phyloP scores from a whole-genome alignment of 2,113 vertebrate genomes.

The Cottus gobio region DNA sequence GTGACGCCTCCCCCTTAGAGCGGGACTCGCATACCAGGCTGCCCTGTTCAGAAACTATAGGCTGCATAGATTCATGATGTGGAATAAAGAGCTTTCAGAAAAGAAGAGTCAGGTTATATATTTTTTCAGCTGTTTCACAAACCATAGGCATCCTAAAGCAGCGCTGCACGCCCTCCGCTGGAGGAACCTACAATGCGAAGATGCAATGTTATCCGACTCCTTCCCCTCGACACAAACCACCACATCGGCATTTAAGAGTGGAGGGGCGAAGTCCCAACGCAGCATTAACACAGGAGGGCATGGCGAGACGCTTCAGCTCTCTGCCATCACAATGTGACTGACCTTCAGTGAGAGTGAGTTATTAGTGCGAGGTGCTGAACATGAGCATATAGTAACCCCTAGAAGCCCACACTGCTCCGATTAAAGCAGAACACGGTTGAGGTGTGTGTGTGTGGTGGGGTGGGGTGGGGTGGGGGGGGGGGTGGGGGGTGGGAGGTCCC shows the following conservation, averaged over 20 bases:
- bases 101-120: neutral
- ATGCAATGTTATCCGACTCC: neutral
- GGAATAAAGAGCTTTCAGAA: neutral
- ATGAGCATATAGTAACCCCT: slow-evolving; percentile 37
- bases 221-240: neutral
- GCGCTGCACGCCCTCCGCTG: neutral
- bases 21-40: slow-evolving; percentile 17
- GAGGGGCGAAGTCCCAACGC: slow-evolving; percentile 40
- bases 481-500: neutral
- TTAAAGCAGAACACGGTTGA: slow-evolving; percentile 33
- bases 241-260: slow-evolving; percentile 46
- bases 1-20: slow-evolving; percentile 35
- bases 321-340: slow-evolving; percentile 39
- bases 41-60: neutral
- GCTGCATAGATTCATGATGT: neutral
- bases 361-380: slow-evolving; percentile 62
- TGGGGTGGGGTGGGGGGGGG: neutral
- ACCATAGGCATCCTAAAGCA: neutral
- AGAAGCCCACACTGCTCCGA: slow-evolving; percentile 27
- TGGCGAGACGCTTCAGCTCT: slow-evolving; percentile 28
- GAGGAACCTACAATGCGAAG: too few relatives aligned
- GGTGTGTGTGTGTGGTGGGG: too few relatives aligned
- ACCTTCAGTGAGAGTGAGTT: slow-evolving; percentile 67
- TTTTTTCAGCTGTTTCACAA: neutral
- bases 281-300: slow-evolving; percentile 37